Base-by-base conservation (phyloP, 2,888 invertebrate species). In the Aspidiotus rigidus region DNA sequence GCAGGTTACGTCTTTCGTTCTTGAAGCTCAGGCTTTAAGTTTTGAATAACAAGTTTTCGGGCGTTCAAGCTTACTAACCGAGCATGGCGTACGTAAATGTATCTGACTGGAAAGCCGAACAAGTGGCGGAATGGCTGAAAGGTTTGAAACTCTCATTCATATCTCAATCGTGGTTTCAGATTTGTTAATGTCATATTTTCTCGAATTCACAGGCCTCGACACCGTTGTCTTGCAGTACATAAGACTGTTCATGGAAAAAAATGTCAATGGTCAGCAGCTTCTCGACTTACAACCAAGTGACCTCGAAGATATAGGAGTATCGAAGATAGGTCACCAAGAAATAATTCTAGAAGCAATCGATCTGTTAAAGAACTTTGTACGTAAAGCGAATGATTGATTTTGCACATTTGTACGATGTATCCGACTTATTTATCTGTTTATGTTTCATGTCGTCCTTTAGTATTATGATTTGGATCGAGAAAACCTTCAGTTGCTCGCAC, bases 311-410 rank as follows among this genome's bases (percentile, higher is more conserved):
- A 82, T 96, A 69, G 91, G 93, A 28, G 87, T 97, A 76, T 81
- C 82, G 72, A 87, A 89, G 77, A 85, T 97, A 72, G 96, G 96
- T 10, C 95, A 96, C 78, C 94, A 96, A 78, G 95, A 95, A 78
- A 85, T 94, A 67, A 85, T 97, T 72, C 82, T 97, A 60, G 94
- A 95, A 79, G 94, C 93, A 63, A 90, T 96, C 13, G 93, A 93
- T 75, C 88, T 93, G 74, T 82, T 97, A 61, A 82, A 90, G 74
- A 89, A 92, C 80, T 90, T 95, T 80, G 92, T 92, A 81, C 83
- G 87, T 81, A 15, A 54, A 28, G 28, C 5, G 28, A 28, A 28
- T 28, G 28, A 5, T 28, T 5, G 28, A 28, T 44, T 59, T 61
- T 59, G 42, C 60, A 42, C 16, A 15, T 57, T 57, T 53, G 1